Evolutionary conservation across 2,888 invertebrate genomes (phyloP).

Genomic region (Sepioteuthis lessoniana): DNA sequence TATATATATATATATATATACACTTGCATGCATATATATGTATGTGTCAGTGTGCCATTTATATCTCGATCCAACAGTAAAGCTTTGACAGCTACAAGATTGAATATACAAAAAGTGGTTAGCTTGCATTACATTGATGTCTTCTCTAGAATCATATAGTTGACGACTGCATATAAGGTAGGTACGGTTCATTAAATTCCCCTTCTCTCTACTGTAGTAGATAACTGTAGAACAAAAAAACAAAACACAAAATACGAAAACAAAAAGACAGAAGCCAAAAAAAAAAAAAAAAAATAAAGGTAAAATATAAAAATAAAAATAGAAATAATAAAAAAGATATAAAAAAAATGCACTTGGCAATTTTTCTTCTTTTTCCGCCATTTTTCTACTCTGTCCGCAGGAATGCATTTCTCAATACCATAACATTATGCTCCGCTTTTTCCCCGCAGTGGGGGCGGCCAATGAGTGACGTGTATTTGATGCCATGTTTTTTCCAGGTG

Average conservation of each 20-base stretch:
- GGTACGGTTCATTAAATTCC: constrained; percentile 1
- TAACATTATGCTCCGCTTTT: neutral
- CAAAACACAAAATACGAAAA: neutral
- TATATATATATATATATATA: too few species aligned
- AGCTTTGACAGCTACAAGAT: constrained; percentile 33
- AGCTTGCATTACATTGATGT: constrained; percentile 23
- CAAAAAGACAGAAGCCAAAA: neutral
- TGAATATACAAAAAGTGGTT: neutral
- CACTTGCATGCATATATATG: neutral
- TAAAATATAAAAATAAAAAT: too few species aligned
- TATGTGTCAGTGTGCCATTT: neutral
- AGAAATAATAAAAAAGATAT: too few species aligned
- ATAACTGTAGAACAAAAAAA: neutral
- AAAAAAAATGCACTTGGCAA: neutral
- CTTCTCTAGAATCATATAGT: constrained; percentile 21
- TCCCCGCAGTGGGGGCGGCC: constrained; percentile 25
- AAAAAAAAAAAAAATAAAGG: too few species aligned
- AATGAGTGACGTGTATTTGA: constrained; percentile 23
- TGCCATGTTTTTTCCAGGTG: neutral
- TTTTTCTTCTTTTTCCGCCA: neutral
- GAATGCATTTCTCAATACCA: constrained; percentile 4
- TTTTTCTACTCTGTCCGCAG: constrained; percentile 18
- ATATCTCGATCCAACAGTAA: constrained; percentile 1
- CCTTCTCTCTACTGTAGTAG: constrained; percentile 7
- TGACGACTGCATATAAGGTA: constrained; percentile 15